phyloP scores from a whole-genome alignment of 2,888 invertebrate genomes.

The Cerceris ruficornis region DNA sequence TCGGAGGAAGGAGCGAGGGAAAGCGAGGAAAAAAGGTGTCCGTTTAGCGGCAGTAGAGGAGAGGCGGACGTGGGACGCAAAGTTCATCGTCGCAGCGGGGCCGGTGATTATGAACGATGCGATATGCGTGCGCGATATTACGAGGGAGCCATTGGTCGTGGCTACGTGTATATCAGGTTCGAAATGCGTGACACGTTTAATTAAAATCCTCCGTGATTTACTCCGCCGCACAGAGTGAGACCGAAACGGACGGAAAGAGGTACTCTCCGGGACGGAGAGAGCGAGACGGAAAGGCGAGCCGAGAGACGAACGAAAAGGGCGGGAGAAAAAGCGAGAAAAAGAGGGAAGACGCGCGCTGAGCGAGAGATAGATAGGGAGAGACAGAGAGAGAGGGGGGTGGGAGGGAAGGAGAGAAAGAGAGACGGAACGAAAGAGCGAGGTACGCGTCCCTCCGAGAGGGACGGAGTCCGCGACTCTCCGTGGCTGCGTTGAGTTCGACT shows the following conservation, averaged over 20 bases:
- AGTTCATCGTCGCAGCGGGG: constrained; percentile 66
- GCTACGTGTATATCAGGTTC: constrained; percentile 72
- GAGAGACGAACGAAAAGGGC: constrained; percentile 14
- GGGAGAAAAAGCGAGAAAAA: constrained; percentile 31
- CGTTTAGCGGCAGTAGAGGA: neutral
- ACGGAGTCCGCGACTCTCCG: constrained; percentile 65
- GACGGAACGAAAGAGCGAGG: constrained; percentile 14
- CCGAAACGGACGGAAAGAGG: constrained; percentile 36
- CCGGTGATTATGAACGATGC: constrained; percentile 75
- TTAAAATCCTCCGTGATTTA: constrained; percentile 79
- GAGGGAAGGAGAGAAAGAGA: neutral
- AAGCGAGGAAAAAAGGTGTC: neutral
- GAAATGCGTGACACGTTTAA: constrained; percentile 79
- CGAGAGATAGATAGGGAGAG: constrained; percentile 2
- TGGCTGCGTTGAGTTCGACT: constrained; percentile 73
- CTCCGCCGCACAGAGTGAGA: constrained; percentile 60
- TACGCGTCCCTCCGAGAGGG: constrained; percentile 47
- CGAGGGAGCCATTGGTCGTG: constrained; percentile 63
- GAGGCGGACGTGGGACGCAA: constrained; percentile 7
- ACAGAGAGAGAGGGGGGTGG: constrained; percentile 4
- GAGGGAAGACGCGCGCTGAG: constrained; percentile 38
- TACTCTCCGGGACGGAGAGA: neutral
- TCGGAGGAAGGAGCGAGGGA: neutral
- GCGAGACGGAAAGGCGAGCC: constrained; percentile 21
- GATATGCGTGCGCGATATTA: constrained; percentile 75